Conservation (phyloP, 2,113 vertebrate species). For the Mustelus asterias region DNA sequence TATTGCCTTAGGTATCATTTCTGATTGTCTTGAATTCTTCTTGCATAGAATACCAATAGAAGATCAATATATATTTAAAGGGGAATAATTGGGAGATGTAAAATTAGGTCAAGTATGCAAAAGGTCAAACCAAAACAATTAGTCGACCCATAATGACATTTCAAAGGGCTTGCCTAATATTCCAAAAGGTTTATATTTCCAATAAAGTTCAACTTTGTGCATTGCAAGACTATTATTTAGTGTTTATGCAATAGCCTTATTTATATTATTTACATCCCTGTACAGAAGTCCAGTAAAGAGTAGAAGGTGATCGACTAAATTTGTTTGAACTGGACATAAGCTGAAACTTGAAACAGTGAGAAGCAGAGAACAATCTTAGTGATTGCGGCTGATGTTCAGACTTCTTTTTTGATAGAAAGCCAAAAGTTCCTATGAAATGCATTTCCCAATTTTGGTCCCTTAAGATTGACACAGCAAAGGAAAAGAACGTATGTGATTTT, state of each 20-base stretch:
- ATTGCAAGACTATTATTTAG: not conserved
- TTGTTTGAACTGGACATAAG: not conserved
- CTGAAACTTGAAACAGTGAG: not conserved
- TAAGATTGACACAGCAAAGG: not conserved
- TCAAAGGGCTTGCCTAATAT: not conserved
- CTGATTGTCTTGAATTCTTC: not conserved
- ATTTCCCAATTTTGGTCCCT: not conserved
- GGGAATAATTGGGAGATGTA: not conserved
- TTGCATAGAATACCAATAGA: not conserved
- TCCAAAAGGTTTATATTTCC: not conserved
- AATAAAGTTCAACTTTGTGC: not conserved
- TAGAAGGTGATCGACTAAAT: not conserved
- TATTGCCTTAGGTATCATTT: constrained; percentile 1
- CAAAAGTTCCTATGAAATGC: not conserved
- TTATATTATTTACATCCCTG: not conserved
- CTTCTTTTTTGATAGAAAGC: not conserved
- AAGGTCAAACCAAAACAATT: not conserved
- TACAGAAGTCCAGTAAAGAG: not conserved
- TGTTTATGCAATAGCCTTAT: too few species aligned
- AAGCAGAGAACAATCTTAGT: not conserved
- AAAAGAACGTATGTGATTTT: not conserved
- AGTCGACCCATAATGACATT: not conserved
- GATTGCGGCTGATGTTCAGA: too few species aligned
- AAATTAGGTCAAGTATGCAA: not conserved
- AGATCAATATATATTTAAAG: not conserved